phyloP scores from a whole-genome alignment of 2,113 vertebrate species.

The Polypterus senegalus region DNA sequence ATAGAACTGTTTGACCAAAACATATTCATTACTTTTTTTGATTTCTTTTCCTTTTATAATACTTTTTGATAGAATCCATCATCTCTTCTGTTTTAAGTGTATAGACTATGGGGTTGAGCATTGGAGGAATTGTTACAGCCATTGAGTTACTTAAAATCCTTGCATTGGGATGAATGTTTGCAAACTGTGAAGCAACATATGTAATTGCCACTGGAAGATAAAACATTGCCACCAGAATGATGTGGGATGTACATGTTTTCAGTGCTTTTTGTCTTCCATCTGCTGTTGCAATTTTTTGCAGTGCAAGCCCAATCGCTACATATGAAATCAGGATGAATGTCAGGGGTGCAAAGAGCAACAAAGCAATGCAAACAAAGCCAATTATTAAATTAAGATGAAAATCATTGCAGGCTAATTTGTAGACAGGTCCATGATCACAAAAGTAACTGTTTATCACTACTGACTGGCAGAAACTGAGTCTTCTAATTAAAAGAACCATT shows the following conservation, averaged over 20 bases:
- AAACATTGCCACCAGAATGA: slow-evolving; percentile 33
- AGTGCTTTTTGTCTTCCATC: slow-evolving; percentile 27
- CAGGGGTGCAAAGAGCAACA: not conserved
- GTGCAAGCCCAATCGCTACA: slow-evolving; percentile 2
- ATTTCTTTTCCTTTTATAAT: slow-evolving; percentile 8
- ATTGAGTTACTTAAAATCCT: slow-evolving; percentile 44
- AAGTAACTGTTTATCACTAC: slow-evolving; percentile 6
- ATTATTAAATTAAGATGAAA: not conserved
- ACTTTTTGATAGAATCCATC: slow-evolving; percentile 16
- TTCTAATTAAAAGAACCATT: not conserved
- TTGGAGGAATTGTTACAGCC: slow-evolving; percentile 20
- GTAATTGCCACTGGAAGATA: slow-evolving; percentile 23
- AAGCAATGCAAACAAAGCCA: no score
- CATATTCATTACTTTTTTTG: no score
- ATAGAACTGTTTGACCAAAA: no score
- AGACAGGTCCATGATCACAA: slow-evolving; percentile 6
- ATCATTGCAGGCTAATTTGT: slow-evolving; percentile 1
- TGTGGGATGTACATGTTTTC: slow-evolving; percentile 37
- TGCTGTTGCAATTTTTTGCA: slow-evolving; percentile 20
- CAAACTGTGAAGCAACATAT: slow-evolving; percentile 2
- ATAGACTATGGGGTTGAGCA: slow-evolving; percentile 31
- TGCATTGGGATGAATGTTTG: slow-evolving; percentile 21
- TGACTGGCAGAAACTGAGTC: slow-evolving; percentile 7
- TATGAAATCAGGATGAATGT: not conserved
- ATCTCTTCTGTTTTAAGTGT: slow-evolving; percentile 27